phyloP scores from a whole-genome alignment of 2,113 vertebrate genomes.

The Chunga burmeisteri region DNA sequence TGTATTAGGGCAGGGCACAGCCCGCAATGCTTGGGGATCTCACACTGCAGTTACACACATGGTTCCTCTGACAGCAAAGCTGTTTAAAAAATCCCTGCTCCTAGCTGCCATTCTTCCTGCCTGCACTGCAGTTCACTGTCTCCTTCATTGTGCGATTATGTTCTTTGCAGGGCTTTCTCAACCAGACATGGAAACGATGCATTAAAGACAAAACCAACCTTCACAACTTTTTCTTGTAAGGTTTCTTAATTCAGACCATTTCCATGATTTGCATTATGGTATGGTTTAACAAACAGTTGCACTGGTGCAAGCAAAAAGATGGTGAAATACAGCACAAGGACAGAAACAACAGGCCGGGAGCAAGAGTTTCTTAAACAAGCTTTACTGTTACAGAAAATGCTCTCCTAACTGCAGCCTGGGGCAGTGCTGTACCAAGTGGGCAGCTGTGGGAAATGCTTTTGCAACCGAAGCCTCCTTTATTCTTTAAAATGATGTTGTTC shows the following conservation, averaged over 20 bases:
- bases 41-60: fast-evolving
- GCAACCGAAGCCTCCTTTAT: background rate
- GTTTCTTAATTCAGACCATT: background rate
- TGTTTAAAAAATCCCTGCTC: background rate
- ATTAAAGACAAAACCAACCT: background rate
- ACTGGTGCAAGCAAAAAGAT: background rate
- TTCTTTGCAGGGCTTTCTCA: background rate
- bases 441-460: constrained; percentile 18
- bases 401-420: background rate
- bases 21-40: background rate
- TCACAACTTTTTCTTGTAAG: background rate
- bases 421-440: background rate
- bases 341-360: background rate
- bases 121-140: background rate
- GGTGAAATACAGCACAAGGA: background rate
- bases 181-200: background rate
- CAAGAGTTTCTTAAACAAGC: background rate
- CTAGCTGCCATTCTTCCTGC: background rate
- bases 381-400: background rate
- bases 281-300: background rate
- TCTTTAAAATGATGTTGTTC: constrained; percentile 9
- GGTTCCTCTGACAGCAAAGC: background rate
- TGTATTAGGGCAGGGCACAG: background rate
- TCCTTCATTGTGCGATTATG: background rate
- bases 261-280: background rate